Percentiles rank a stretch among this genome's conserved stretches.
These are phyloP conservation scores for Minunthozetes semirufus DNA, from an alignment of 2,888 invertebrate genomes.

Conservation along the genomic window DNA sequence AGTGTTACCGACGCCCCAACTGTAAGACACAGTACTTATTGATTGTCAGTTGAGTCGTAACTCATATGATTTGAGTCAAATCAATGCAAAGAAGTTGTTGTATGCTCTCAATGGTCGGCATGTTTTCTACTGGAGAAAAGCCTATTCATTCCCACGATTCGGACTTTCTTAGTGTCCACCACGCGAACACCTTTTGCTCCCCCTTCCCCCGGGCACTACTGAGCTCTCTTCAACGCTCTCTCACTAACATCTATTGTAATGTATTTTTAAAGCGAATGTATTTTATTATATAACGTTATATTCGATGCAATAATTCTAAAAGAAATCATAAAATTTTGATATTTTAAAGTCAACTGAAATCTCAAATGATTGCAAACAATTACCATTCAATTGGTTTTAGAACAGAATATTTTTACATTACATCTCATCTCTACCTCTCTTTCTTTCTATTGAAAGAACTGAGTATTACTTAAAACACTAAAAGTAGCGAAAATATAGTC, in stretches of 20 bases:
- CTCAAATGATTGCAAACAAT: too few species aligned
- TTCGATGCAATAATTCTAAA: too few species aligned
- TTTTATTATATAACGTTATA: background rate
- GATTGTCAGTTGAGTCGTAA: too few species aligned
- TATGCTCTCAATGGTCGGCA: background rate
- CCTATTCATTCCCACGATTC: slow-evolving; percentile 6
- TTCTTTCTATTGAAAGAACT: background rate
- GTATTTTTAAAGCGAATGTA: background rate
- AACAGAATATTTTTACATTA: background rate
- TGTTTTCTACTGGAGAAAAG: background rate
- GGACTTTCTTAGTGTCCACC: background rate
- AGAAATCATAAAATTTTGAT: too few species aligned
- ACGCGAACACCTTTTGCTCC: slow-evolving; percentile 30
- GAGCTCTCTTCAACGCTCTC: background rate
- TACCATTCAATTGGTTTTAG: too few species aligned
- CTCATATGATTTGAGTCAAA: background rate
- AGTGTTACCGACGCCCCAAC: too few species aligned
- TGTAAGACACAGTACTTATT: too few species aligned
- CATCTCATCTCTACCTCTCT: background rate
- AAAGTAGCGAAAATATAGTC: background rate
- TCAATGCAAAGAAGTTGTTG: background rate
- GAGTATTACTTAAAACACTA: background rate
- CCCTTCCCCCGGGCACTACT: background rate
- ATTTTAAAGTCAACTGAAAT: too few species aligned
- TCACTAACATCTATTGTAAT: background rate